Base-by-base conservation (phyloP, 2,888 invertebrate genomes). In the Drosophila putrida region DNA sequence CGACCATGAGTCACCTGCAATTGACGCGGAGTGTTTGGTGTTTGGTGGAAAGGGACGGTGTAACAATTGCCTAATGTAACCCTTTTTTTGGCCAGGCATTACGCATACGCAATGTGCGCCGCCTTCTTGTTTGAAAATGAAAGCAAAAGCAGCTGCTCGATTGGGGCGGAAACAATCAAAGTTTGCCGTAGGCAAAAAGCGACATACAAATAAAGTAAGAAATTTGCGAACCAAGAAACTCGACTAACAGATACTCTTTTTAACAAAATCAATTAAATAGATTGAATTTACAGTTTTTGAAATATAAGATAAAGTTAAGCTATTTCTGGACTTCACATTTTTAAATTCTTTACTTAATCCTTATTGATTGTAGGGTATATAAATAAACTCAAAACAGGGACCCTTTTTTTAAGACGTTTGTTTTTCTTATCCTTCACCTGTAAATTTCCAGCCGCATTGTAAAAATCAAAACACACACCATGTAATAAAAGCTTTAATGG, bases 1-100 rank as follows among this genome's bases (percentile, higher is more conserved):
- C 69, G 57, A 71, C 53, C 75, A 57, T 85, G 85, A 85, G 85
- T 85, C 85, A 85, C 85, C 86, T 85, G 85, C 85, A 85, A 85
- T 83, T 88, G 85, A 85, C 88, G 81, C 70, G 36, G 25, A 38
- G 9, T 33, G 53, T 39, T 39, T 13, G n/a, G n/a, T n/a, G n/a
- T n/a, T 13, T 3, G 20, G n/a, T 11, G 25, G 20, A 15, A 35
- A 27, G 13, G 33, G 38, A 49, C 33, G 28, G 54, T 41, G 50
- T 8, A 10, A 51, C 68, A 64, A 65, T 67, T 53, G 60, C 60
- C 51, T 46, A 57, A 41, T 65, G 63, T 66, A 81, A 80, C 82
- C 71, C 87, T 74, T 84, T 73, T 73, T 55, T 55, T 53, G 38
- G 47, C 38, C 11, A 50, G 58, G 55, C 64, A 84, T 88, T 77